Evolutionary conservation across 1,140 invertebrate species (phyloP), one percentile per base, ranked within the genome.

Genomic region (Mamestra configurata): DNA sequence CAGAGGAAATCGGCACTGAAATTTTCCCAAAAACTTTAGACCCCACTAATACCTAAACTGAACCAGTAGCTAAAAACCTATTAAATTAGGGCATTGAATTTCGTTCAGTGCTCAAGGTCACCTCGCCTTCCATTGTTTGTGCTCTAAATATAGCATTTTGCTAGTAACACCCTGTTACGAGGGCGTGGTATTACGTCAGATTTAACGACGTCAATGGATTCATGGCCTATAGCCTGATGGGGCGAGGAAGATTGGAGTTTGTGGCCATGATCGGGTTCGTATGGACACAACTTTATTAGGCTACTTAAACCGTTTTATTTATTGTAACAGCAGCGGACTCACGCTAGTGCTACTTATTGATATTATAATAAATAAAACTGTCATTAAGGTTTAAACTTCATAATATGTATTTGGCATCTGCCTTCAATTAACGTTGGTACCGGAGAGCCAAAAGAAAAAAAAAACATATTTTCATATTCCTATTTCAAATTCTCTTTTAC

Each of bases 121-220:
- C 22, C 20, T 49, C 43, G 37, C 40, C n/a, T n/a, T 10, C 20
- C 4, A 49, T n/a, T 70, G 66, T 70, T 70, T 70, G 66, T 49
- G 11, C 11, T 49, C 66, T 46, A 70, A 46, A 46, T 70, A 49
- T 70, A 70, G 66, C 40, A 2, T 70, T 49, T 49, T n/a, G 43
- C 59, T 59, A 35, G 40, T 70, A 27, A 70, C 66, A 70, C 40
- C 22, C 20, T n/a, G 40, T n/a, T n/a, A 43, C 13, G 40, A 64
- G 59, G 66, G 66, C 66, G 66, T 27, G 66, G 66, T n/a, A 15
- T 70, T 46, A 27, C 66, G 66, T 70, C 66, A 70, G 59, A 64
- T 64, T 64, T 64, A 15, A 49, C 51, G 18, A 22, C 66, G 66
- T 70, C 66, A 70, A 70, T 70, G 20, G 40, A 15, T 46, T 49